Evolutionary conservation across 2,113 vertebrate genomes (phyloP).

Genomic region (Sprattus sprattus): DNA sequence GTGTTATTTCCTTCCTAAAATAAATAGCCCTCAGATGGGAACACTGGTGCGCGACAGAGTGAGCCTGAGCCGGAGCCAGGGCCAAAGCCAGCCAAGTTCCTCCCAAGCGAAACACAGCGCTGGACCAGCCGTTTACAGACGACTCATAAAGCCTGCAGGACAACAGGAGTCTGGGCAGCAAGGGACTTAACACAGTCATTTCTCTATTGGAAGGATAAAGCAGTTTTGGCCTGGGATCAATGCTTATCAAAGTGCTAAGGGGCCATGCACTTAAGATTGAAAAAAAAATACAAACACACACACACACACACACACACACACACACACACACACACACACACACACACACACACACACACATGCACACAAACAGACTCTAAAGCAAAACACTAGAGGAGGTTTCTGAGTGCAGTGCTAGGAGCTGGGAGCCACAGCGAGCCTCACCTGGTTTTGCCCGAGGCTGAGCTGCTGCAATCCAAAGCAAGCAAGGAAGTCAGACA

Average conservation of each 20-base stretch:
- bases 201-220: no score
- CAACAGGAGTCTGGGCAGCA: no score
- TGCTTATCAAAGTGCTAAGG: no score
- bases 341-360: background rate
- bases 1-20: conserved; percentile 9
- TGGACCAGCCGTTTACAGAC: background rate
- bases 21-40: background rate
- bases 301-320: background rate
- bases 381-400: background rate
- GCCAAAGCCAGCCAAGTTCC: background rate
- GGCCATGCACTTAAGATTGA: no score
- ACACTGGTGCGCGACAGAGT: background rate
- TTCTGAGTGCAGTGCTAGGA: background rate
- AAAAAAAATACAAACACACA: conserved; percentile 14
- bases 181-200: no score
- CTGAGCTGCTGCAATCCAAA: conserved; percentile 61
- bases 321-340: background rate
- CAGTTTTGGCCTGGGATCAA: no score
- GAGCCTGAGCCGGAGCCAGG: background rate
- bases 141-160: no score
- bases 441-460: conserved; percentile 71
- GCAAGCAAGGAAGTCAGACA: conserved; percentile 51
- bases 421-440: background rate
- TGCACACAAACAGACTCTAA: background rate
- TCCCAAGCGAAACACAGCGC: no score